Evolutionary conservation across 2,888 invertebrate species (phyloP), one percentile per base, ranked within the genome.

Genomic region (Leptinotarsa rubiginosa): DNA sequence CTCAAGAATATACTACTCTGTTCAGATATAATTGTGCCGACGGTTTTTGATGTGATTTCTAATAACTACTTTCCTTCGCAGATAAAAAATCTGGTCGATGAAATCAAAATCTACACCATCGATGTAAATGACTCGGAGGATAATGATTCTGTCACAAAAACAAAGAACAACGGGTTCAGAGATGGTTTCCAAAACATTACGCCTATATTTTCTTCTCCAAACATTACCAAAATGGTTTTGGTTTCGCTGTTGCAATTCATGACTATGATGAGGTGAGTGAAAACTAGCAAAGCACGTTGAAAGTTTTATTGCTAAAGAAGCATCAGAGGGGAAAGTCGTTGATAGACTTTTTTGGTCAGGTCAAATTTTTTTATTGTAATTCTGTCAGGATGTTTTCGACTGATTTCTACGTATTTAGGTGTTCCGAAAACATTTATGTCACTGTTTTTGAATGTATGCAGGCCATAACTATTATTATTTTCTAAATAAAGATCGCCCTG

Each of bases 161-260:
- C 82, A 15, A 85, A 82, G 71, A 79, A 89, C 20, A 89, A 89
- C 69, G 90, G 91, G 1, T 83, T 93, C 20, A 88, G 89, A 10
- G 90, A 90, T 2, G 93, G 93, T 0, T 88, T 90, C 75, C 85
- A 88, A 0, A 94, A 94, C 86, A 88, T 93, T 75, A 90, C 22
- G 89, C 93, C 93, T 0, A 88, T 95, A 80, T 92, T 94, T 85
- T 88, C 85, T 20, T 89, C 91, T 1, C 93, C 94, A 0, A 89
- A 93, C 81, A 80, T 92, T 3, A 86, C 88, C 0, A 90, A 92
- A 86, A 89, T 94, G 1, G 64, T 92, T 15, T 88, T 93, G 16
- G 90, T 93, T 69, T 92, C 93, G 77, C 84, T 89, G 1, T 90
- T 94, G 80, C 92, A 93, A 81, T 91, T 92, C 84, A 89, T 91